phyloP scores from a whole-genome alignment of 2,113 vertebrate species.

The Trogon surrucura region DNA sequence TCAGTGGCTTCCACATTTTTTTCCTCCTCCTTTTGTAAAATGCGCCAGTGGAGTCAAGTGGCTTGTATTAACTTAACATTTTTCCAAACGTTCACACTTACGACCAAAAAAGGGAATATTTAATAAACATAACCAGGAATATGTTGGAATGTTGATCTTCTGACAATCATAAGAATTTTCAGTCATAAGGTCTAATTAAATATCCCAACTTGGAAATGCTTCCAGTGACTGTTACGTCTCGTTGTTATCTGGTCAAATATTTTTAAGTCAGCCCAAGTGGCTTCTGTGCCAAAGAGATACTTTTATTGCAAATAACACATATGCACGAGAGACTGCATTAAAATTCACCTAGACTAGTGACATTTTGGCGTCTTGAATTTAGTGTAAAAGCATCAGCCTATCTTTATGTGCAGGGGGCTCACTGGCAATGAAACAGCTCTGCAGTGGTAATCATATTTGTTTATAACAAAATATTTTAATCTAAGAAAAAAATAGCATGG shows the following conservation, averaged over 20 bases:
- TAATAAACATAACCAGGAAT: constrained; percentile 44
- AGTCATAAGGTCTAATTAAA: constrained; percentile 44
- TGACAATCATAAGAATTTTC: constrained; percentile 27
- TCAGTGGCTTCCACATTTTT: constrained; percentile 61
- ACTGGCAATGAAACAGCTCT: not conserved
- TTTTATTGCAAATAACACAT: constrained; percentile 7
- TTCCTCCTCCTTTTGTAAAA: constrained; percentile 37
- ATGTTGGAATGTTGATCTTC: constrained; percentile 51
- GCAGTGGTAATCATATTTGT: not conserved
- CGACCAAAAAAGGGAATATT: constrained; percentile 65
- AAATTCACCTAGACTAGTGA: not conserved
- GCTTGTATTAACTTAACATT: constrained; percentile 38
- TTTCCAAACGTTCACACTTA: constrained; percentile 44
- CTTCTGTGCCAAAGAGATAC: not conserved
- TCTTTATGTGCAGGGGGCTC: not conserved
- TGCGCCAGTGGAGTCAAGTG: constrained; percentile 46
- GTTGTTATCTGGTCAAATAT: constrained; percentile 9
- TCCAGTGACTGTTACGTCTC: not conserved
- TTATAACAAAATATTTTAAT: not conserved
- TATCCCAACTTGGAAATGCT: constrained; percentile 13
- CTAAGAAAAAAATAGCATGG: not conserved
- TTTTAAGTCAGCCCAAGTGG: not conserved
- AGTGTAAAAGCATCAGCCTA: not conserved
- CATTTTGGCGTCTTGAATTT: not conserved
- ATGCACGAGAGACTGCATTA: not conserved